phyloP scores from a whole-genome alignment of 2,113 vertebrate genomes.

The Mastomys coucha region DNA sequence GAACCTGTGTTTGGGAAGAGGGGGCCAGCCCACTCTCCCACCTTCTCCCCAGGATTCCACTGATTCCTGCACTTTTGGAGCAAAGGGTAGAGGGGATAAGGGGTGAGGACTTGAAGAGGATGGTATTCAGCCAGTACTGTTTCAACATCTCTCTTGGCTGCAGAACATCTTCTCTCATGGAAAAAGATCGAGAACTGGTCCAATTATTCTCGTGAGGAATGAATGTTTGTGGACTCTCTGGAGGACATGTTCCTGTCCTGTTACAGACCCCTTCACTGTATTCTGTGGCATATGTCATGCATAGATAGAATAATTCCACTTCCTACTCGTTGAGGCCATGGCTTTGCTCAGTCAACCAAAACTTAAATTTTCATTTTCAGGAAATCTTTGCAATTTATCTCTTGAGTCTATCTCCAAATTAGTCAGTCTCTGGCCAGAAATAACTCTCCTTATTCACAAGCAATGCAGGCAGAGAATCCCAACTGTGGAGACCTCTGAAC shows the following conservation, averaged over 20 bases:
- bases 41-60: not conserved
- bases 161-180: not conserved
- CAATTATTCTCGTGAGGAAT: not conserved
- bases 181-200: not conserved
- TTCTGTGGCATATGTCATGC: not conserved
- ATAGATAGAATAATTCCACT: not conserved
- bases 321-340: not conserved
- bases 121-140: not conserved
- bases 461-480: not conserved
- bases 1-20: not conserved
- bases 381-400: not conserved
- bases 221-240: not conserved
- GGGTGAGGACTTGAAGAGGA: not conserved
- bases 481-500: not conserved
- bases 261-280: not conserved
- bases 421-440: not conserved
- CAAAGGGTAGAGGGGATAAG: not conserved
- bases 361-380: conserved; percentile 8
- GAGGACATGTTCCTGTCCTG: not conserved
- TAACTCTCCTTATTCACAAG: not conserved
- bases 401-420: not conserved
- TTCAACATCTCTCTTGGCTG: conserved; percentile 17
- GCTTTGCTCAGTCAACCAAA: not conserved
- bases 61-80: not conserved
- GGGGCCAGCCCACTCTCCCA: not conserved